Conservation (phyloP, 2,797 vertebrate genomes). For the Pseudocheirus occidentalis region DNA sequence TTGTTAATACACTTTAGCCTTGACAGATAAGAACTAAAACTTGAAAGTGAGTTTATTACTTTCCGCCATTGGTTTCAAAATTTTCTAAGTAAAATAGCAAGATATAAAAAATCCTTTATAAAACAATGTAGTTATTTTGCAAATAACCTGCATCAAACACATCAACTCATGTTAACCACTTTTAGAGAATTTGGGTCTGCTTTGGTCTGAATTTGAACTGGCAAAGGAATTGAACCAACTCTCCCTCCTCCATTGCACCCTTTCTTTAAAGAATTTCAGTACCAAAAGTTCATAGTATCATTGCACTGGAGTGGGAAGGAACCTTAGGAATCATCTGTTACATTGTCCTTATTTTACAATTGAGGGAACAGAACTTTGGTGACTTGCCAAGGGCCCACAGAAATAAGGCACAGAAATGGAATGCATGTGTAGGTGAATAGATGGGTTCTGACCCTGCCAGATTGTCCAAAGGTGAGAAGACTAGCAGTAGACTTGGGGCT, state of each 20-base stretch:
- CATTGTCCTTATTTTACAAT: background rate
- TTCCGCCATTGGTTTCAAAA: background rate
- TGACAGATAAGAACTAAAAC: background rate
- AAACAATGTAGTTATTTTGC: background rate
- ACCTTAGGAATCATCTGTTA: background rate
- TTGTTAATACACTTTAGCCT: background rate
- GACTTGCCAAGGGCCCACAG: background rate
- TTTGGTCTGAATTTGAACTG: background rate
- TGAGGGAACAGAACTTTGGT: background rate
- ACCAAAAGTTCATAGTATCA: background rate
- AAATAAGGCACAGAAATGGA: background rate
- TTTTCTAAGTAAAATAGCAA: background rate
- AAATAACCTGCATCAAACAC: background rate
- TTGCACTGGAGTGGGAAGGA: background rate
- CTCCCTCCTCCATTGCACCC: rapidly evolving
- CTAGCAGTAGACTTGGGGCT: background rate
- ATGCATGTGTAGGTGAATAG: background rate
- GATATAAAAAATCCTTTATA: background rate
- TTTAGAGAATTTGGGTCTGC: background rate
- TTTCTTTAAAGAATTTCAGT: background rate
- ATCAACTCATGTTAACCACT: background rate
- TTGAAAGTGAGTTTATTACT: background rate
- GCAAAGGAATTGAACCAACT: background rate
- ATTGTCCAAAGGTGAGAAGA: background rate
- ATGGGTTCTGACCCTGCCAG: background rate